Evolutionary conservation across 2,888 invertebrate genomes (phyloP).

Genomic region (Quadriops clusia): DNA sequence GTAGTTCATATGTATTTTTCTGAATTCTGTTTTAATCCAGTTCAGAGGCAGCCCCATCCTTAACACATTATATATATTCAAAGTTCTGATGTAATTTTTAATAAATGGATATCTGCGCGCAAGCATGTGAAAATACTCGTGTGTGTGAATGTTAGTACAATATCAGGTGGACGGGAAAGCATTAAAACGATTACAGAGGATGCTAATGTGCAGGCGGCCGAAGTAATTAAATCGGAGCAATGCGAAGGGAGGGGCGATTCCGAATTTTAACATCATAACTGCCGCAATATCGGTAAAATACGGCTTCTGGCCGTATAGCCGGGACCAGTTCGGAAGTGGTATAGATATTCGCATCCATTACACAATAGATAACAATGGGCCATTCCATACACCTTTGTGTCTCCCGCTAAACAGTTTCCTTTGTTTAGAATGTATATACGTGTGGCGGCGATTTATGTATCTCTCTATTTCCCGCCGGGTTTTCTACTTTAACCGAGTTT

Average conservation of each 20-base stretch:
- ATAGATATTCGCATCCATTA: slow-evolving; percentile 33
- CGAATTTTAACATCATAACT: slow-evolving; percentile 24
- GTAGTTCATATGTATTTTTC: too few species aligned
- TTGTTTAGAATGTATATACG: slow-evolving; percentile 32
- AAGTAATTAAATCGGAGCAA: slow-evolving; percentile 25
- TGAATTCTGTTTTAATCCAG: too few species aligned
- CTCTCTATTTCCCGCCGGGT: slow-evolving; percentile 17
- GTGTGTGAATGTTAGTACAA: slow-evolving; percentile 9
- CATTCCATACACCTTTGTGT: slow-evolving; percentile 35
- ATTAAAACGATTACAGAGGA: slow-evolving; percentile 26
- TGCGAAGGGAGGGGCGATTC: slow-evolving; percentile 15
- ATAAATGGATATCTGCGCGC: slow-evolving; percentile 7
- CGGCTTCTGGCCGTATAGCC: slow-evolving; percentile 21
- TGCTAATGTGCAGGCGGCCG: slow-evolving; percentile 23
- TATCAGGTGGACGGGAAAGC: slow-evolving; percentile 20
- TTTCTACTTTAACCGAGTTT: slow-evolving; percentile 22
- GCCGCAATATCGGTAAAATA: slow-evolving; percentile 31
- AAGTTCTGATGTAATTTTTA: slow-evolving; percentile 7
- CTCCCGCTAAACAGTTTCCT: slow-evolving; percentile 34
- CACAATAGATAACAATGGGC: slow-evolving; percentile 34
- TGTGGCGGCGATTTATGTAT: slow-evolving; percentile 27
- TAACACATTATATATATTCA: too few species aligned
- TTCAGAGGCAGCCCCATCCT: too few species aligned
- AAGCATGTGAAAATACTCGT: slow-evolving; percentile 7
- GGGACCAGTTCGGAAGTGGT: slow-evolving; percentile 27